Evolutionary conservation across 2,888 invertebrate genomes (phyloP).

Genomic region (Eulithis prunata): DNA sequence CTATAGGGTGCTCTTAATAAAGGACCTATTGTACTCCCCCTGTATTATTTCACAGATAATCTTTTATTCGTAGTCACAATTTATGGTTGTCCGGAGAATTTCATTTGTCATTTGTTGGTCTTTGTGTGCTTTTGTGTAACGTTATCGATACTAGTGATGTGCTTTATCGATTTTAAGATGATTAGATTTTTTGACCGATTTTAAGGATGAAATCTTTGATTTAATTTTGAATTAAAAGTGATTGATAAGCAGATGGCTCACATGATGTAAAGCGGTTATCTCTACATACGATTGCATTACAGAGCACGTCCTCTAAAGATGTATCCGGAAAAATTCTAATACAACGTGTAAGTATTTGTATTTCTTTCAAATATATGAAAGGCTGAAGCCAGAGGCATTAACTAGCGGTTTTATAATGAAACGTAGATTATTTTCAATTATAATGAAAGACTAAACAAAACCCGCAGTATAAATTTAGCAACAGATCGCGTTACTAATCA

Average conservation of each 20-base stretch:
- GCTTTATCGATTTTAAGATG: conserved; percentile 11
- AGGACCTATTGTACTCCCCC: conserved; percentile 76
- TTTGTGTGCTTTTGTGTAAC: conserved; percentile 46
- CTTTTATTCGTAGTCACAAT: conserved; percentile 77
- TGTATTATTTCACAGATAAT: conserved; percentile 80
- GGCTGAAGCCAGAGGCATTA: too few relatives aligned
- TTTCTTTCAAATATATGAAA: too few relatives aligned
- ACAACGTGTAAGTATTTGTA: too few relatives aligned
- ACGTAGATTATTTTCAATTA: conserved; percentile 1
- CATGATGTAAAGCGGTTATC: too few relatives aligned
- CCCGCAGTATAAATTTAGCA: conserved; percentile 8
- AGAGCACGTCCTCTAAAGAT: too few relatives aligned
- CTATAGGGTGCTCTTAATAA: conserved; percentile 68
- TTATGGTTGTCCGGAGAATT: conserved; percentile 74
- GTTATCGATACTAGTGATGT: conserved; percentile 23
- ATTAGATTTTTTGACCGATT: neutral
- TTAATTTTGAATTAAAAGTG: too few relatives aligned
- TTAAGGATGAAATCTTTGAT: too few relatives aligned
- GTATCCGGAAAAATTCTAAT: too few relatives aligned
- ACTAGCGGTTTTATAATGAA: neutral
- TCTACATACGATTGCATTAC: too few relatives aligned
- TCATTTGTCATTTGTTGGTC: conserved; percentile 72
- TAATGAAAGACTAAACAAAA: neutral
- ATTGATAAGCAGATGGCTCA: too few relatives aligned
- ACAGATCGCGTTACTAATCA: conserved; percentile 28